A percentile compares a stretch with the other conserved stretches of the same genome.
Conservation (phyloP, 2,797 vertebrate species). For the Molossus alvarezi region DNA sequence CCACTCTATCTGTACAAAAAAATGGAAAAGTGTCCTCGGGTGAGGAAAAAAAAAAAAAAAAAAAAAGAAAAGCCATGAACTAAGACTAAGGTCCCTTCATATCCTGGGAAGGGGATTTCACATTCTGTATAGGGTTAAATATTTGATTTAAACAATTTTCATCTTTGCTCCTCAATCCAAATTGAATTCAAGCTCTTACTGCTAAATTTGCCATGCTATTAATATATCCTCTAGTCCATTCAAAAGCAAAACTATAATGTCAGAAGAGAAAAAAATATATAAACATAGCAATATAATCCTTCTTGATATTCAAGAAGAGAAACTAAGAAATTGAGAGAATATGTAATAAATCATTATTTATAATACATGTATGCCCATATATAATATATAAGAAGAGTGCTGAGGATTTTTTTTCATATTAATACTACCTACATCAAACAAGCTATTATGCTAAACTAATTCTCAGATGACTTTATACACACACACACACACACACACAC, state of each 20-base stretch:
- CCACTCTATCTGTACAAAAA: no score
- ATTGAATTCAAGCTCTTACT: constrained; percentile 83
- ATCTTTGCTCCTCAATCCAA: constrained; percentile 78
- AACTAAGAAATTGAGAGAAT: constrained; percentile 73
- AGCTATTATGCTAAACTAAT: constrained; percentile 84
- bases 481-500: no score
- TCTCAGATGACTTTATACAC: constrained; percentile 84
- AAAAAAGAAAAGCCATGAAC: constrained; percentile 86
- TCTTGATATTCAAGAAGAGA: constrained; percentile 69
- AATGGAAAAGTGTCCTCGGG: no score
- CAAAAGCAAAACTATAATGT: constrained; percentile 75
- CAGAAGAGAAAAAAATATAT: constrained; percentile 66
- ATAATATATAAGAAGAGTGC: constrained; percentile 76
- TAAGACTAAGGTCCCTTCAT: constrained; percentile 84
- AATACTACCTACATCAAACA: constrained; percentile 82
- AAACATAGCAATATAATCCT: constrained; percentile 68
- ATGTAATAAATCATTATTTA: constrained; percentile 65
- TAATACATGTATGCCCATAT: constrained; percentile 52
- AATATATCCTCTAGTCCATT: constrained; percentile 73
- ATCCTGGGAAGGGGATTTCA: constrained; percentile 86
- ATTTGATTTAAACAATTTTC: constrained; percentile 86
- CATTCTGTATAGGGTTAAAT: constrained; percentile 86
- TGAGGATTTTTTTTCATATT: constrained; percentile 83
- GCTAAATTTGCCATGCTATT: constrained; percentile 82
- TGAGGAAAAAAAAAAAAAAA: constrained; percentile 86